Evolutionary conservation across 2,888 invertebrate species (phyloP), one percentile per base, ranked within the genome.

Genomic region (Busseola fusca): DNA sequence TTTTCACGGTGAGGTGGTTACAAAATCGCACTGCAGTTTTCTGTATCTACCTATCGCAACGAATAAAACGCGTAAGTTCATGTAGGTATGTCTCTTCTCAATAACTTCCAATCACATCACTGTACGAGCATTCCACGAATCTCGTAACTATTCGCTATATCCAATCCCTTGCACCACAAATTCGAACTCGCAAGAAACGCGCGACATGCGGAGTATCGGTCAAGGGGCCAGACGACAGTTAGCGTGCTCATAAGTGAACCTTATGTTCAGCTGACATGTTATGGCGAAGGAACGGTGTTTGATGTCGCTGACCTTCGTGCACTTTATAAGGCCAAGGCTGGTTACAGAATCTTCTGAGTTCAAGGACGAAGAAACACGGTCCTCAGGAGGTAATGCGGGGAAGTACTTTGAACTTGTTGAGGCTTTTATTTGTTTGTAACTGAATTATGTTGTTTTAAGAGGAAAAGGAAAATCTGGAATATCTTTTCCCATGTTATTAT

Each of bases 191-290:
- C 84, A 85, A 88, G 86, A 87, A 87, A 84, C 78, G 82, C 71
- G 74, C 85, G 84, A 84, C 85, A 78, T 81, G 80, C 80, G 79
- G 79, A 84, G 85, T 87, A 74, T 88, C 88, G 89, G 90, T 90
- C 89, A 89, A 87, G 86, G 71, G 88, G 87, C 80, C 88, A 84
- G 76, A 76, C 78, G 88, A 89, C 89, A 88, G 88, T 88, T 88
- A 88, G 67, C 75, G 75, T 64, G 69, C 78, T 76, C 84, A 77
- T 78, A 72, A 81, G 80, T 75, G 58, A 70, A 70, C 73, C 80
- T 80, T 68, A 82, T 78, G 75, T 70, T 66, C 69, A 78, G 62
- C 80, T 83, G 77, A 66, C 60, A 34, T 62, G 69, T 67, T 75
- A 75, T 70, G 59, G 54, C 25, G 40, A 72, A 78, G 74, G 69